Conservation (phyloP, 2,888 invertebrate genomes). For the Frankliniella intonsa region DNA sequence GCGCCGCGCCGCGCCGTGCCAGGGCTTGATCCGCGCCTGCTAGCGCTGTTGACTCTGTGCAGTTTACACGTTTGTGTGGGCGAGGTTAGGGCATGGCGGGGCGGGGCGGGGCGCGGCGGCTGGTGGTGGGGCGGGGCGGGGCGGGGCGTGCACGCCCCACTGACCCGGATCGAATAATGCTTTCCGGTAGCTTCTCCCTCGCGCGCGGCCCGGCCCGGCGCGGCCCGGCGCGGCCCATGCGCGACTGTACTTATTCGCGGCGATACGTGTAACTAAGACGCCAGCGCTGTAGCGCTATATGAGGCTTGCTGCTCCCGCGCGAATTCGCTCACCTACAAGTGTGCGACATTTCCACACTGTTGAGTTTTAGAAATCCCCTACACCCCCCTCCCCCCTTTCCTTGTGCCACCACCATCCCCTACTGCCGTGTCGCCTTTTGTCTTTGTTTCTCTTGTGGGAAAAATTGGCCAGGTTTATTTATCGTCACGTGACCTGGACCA, state of each 20-base stretch:
- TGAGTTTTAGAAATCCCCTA: no score
- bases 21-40: not conserved
- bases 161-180: conserved; percentile 24
- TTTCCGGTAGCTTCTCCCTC: conserved; percentile 7
- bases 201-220: not conserved
- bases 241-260: no score
- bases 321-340: no score
- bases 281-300: no score
- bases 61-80: not conserved
- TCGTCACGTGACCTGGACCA: not conserved
- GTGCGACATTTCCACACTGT: no score
- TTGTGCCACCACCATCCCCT: not conserved
- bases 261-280: no score
- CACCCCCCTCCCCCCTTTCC: no score
- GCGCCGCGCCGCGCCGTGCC: not conserved
- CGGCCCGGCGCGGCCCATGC: not conserved
- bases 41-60: not conserved
- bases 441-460: not conserved
- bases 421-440: not conserved
- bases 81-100: not conserved
- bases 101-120: no score
- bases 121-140: no score
- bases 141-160: not conserved
- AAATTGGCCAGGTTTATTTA: conserved; percentile 1
- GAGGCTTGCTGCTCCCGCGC: no score